Base-by-base conservation (phyloP, 2,797 vertebrate species). In the Gymnothorax javanicus region DNA sequence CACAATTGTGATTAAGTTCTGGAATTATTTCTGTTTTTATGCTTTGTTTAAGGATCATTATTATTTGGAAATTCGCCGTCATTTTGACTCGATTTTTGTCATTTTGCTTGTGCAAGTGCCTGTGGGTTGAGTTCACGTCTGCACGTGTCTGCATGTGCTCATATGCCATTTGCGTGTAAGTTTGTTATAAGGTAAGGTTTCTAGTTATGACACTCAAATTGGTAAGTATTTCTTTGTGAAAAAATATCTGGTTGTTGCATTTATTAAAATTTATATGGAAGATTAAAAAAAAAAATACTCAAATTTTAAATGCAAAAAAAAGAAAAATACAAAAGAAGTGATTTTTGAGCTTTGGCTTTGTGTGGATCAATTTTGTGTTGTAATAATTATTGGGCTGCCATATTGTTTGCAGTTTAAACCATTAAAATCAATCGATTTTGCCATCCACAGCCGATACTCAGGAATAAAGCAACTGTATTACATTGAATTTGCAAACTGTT, bases 61-160 rank as follows among this genome's bases (percentile, higher is more conserved):
- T 75, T 75, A 1, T 13, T 50, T 33, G 0, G 33, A 52, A 50
- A 52, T 50, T 77, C 12, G 8, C 15, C 13, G 15, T 77, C 20
- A 2, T 15, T 52, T 52, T 52, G 73, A 52, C 43, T 2, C 5
- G 7, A 13, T 56, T 59, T 57, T 83, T 12, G 4, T 59, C 12
- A 8, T 20, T 82, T 54, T 11, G 84, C 69, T 87, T 69, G 73
- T 56, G 82, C 62, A 20, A 15, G 15, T 64, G 20, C 17, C 62
- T 64, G 62, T n/a, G 62, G 17, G 17, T 7, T 62, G 0, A 13
- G 52, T 83, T 52, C 50, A n/a, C 33, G 43, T 5, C 13, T 62
- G 57, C 43, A 7, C 25, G 20, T 58, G 43, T 9, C 20, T 58
- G 50, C 67, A 7, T 64, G 2, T 88, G 90, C 91, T 89, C 33